Evolutionary conservation across 2,113 vertebrate genomes (phyloP).

Genomic region (Natator depressus): DNA sequence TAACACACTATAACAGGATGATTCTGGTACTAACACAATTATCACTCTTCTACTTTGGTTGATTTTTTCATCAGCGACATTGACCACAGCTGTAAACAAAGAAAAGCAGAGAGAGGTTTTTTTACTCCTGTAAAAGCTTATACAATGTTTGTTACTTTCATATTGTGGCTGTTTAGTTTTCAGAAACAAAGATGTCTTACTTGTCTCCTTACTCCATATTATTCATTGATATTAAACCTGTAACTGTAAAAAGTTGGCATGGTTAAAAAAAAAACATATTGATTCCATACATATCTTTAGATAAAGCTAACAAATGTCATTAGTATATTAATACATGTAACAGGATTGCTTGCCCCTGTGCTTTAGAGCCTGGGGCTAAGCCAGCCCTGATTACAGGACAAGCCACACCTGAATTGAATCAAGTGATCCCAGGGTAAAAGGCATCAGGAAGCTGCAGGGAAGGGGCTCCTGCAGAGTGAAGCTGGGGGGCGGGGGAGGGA

Average conservation of each 20-base stretch:
- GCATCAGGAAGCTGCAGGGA: not conserved
- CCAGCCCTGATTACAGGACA: not conserved
- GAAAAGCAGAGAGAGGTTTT: not conserved
- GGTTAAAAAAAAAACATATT: not conserved
- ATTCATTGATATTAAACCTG: not conserved
- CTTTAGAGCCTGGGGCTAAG: not conserved
- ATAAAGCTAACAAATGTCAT: not conserved
- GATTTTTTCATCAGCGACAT: constrained; percentile 69
- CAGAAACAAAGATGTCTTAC: not conserved
- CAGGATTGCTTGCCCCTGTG: not conserved
- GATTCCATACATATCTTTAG: not conserved
- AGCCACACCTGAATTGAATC: not conserved
- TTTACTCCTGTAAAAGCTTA: not conserved
- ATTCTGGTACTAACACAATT: constrained; percentile 78
- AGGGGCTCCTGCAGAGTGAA: not conserved
- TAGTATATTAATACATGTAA: not conserved
- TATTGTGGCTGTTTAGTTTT: not conserved
- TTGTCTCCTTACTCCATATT: not conserved
- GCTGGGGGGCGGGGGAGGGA: not conserved
- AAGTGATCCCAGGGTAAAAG: not conserved
- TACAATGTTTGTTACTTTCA: not conserved
- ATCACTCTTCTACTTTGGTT: constrained; percentile 84
- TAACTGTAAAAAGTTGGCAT: not conserved
- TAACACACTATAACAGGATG: constrained; percentile 34
- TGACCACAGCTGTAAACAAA: constrained; percentile 53